Evolutionary conservation across 2,113 vertebrate genomes (phyloP).

Genomic region (Lepidothrix coronata): DNA sequence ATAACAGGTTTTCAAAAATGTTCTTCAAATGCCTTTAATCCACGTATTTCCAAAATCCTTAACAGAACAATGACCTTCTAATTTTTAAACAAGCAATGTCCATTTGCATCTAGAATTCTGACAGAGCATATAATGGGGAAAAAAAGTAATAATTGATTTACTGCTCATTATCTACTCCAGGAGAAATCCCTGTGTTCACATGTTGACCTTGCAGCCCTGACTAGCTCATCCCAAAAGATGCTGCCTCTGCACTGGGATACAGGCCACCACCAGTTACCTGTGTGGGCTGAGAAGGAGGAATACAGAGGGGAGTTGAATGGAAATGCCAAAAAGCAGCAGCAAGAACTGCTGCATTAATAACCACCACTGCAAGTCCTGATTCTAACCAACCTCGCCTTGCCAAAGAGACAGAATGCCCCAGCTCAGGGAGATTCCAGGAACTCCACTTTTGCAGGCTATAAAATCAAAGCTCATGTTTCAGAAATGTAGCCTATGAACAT

Average conservation of each 20-base stretch:
- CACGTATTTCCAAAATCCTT: not conserved
- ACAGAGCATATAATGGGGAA: not conserved
- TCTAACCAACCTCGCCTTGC: not conserved
- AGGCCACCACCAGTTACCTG: not conserved
- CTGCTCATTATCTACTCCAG: not conserved
- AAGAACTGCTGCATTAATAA: not conserved
- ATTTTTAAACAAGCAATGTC: not conserved
- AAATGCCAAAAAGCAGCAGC: not conserved
- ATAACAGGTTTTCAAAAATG: not conserved
- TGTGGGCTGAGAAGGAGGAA: not conserved
- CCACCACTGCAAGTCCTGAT: not conserved
- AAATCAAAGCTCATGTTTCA: not conserved
- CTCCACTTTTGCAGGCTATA: not conserved
- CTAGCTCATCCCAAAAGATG: not conserved
- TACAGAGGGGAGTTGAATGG: not conserved
- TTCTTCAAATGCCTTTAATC: not conserved
- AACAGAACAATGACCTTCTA: not conserved
- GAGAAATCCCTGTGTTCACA: not conserved
- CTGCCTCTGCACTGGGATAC: not conserved
- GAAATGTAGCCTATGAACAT: not conserved
- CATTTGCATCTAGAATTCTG: not conserved
- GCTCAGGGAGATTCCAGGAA: not conserved
- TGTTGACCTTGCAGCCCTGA: not conserved
- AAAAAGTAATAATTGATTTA: not conserved
- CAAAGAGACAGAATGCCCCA: rapidly evolving